Evolutionary conservation across 2,888 invertebrate genomes (phyloP).

Genomic region (Camponotus fellah): DNA sequence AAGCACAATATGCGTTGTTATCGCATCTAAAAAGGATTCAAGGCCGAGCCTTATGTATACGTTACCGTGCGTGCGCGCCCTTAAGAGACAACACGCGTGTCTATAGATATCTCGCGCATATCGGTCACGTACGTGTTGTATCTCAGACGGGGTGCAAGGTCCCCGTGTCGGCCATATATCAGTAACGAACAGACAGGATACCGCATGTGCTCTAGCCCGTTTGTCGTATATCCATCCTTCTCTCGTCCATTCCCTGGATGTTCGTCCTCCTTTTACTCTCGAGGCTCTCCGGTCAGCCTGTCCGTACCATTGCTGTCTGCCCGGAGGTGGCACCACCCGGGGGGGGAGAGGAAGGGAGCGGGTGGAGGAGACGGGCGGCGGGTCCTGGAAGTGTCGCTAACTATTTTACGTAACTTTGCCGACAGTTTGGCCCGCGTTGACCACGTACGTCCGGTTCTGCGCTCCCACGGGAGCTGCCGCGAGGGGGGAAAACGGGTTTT

Average conservation of each 20-base stretch:
- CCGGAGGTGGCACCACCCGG: conserved; percentile 56
- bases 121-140: conserved; percentile 84
- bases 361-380: conserved; percentile 55
- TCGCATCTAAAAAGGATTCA: conserved; percentile 29
- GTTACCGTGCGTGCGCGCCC: conserved; percentile 11
- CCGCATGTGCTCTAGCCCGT: conserved; percentile 62
- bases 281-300: conserved; percentile 69
- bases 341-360: neutral
- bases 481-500: conserved; percentile 63
- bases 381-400: conserved; percentile 85
- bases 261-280: conserved; percentile 72
- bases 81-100: conserved; percentile 48
- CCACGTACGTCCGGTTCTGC: conserved; percentile 85
- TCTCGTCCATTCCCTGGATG: conserved; percentile 60
- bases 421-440: conserved; percentile 86
- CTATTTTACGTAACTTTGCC: conserved; percentile 86
- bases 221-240: conserved; percentile 53
- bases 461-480: conserved; percentile 81
- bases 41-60: conserved; percentile 3
- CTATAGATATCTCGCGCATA: conserved; percentile 75
- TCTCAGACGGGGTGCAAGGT: conserved; percentile 80
- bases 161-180: conserved; percentile 81
- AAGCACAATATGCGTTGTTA: neutral
- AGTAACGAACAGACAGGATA: conserved; percentile 81
- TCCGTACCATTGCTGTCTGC: conserved; percentile 71